Conservation (phyloP, 2,888 invertebrate species). For the Tenthredo livida region DNA sequence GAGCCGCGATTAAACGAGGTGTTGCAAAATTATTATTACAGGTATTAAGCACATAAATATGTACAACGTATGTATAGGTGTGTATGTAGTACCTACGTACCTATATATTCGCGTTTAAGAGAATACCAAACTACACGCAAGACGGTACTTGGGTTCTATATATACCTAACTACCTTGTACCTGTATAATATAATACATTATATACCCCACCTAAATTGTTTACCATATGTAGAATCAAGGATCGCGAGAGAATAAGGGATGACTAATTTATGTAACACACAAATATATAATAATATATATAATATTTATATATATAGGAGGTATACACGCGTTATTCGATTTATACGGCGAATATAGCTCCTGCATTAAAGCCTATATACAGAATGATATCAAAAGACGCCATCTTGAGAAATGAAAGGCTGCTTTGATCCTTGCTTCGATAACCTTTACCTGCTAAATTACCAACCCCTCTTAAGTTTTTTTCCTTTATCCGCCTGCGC, state of each 20-base stretch:
- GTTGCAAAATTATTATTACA: neutral
- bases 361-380: no score
- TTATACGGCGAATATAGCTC: no score
- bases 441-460: conserved; percentile 39
- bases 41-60: conserved; percentile 7
- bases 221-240: neutral
- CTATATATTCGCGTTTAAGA: neutral
- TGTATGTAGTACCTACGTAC: neutral
- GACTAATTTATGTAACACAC: neutral
- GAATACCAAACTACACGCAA: neutral
- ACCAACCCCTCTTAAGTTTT: neutral
- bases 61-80: neutral
- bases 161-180: neutral
- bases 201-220: neutral
- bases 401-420: conserved; percentile 44
- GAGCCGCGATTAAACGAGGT: neutral
- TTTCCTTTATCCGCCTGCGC: neutral
- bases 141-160: neutral
- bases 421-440: conserved; percentile 41
- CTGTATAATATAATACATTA: neutral
- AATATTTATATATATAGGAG: neutral
- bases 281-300: no score
- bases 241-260: neutral
- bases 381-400: conserved; percentile 26
- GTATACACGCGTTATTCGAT: neutral